phyloP scores from a whole-genome alignment of 2,888 invertebrate genomes.

The Gisinianus flammeolus region DNA sequence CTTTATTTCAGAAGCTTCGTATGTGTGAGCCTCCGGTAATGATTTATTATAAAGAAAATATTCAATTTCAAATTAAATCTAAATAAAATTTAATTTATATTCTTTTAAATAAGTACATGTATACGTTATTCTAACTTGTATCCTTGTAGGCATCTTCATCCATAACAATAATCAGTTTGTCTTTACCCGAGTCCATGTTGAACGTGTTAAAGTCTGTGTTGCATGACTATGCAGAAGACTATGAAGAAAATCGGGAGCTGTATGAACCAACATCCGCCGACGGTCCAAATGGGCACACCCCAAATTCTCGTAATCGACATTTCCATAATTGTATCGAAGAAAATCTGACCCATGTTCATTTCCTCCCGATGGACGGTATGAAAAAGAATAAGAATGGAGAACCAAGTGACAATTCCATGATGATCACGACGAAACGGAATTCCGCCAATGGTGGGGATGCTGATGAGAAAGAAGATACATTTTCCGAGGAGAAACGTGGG shows the following conservation, averaged over 20 bases:
- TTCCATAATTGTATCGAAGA: conserved; percentile 28
- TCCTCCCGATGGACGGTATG: conserved; percentile 5
- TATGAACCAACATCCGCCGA: conserved; percentile 30
- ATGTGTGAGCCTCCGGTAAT: conserved; percentile 26
- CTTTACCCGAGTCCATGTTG: background rate
- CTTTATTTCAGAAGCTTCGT: conserved; percentile 5
- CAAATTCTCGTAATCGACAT: conserved; percentile 36
- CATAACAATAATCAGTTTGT: background rate
- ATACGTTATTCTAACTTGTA: background rate
- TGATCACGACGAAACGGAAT: background rate
- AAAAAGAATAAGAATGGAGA: background rate
- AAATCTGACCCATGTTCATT: background rate
- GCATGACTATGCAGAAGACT: conserved; percentile 1
- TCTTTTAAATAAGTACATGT: too few relatives aligned
- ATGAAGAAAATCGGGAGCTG: conserved; percentile 6
- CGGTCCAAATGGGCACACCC: conserved; percentile 34
- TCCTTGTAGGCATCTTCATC: conserved; percentile 33
- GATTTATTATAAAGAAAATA: background rate
- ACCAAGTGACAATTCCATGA: background rate
- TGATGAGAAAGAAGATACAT: conserved; percentile 29
- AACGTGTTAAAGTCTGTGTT: conserved; percentile 1
- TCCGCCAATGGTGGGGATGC: background rate
- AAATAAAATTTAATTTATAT: background rate
- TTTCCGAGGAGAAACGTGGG: conserved; percentile 27
- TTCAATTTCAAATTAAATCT: background rate